These are phyloP conservation scores for Myotis vivesi DNA, from an alignment of 2,797 vertebrate species.

Conservation along the genomic window DNA sequence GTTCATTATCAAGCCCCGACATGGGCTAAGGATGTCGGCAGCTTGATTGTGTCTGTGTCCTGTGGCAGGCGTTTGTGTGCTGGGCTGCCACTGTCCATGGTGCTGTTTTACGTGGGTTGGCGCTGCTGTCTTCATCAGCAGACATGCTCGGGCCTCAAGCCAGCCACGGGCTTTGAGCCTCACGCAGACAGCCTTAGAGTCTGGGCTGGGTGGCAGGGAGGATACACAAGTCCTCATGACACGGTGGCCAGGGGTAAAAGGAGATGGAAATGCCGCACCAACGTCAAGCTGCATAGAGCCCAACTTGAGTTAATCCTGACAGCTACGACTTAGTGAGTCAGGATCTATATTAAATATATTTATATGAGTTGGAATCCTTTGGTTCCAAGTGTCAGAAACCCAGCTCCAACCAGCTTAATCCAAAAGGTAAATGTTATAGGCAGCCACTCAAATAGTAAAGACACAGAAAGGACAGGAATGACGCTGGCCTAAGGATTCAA, in stretches of 20 bases:
- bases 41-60: conserved; percentile 65
- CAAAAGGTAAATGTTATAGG: neutral
- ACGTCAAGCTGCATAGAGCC: neutral
- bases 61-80: conserved; percentile 15
- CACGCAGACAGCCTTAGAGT: neutral
- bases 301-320: neutral
- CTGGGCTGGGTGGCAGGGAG: neutral
- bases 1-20: conserved; percentile 75
- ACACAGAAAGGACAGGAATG: neutral
- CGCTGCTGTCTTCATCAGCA: neutral
- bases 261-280: neutral
- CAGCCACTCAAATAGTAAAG: neutral
- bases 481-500: neutral
- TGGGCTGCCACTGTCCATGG: conserved; percentile 17
- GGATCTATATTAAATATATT: neutral
- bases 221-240: neutral
- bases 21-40: conserved; percentile 60
- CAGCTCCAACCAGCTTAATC: neutral
- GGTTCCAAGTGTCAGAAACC: neutral
- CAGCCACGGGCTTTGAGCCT: neutral
- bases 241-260: neutral
- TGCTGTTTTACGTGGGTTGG: neutral
- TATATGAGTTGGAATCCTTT: neutral
- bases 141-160: neutral
- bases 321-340: neutral